phyloP scores from a whole-genome alignment of 2,797 vertebrate genomes.

The Eutrigla gurnardus region DNA sequence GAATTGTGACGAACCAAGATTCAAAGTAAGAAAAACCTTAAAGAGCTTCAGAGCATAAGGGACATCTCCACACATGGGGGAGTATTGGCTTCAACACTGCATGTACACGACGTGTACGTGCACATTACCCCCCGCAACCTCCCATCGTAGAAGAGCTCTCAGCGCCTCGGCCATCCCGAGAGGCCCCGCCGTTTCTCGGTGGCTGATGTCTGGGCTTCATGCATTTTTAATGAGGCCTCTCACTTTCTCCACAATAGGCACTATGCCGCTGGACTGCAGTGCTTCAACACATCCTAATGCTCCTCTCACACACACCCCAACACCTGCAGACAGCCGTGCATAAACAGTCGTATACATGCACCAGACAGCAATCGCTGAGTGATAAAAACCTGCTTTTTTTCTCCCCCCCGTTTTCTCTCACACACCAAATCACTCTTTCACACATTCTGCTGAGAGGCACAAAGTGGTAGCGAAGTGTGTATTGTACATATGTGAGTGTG shows the following conservation, averaged over 20 bases:
- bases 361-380: constrained; percentile 14
- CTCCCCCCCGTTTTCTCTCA: constrained; percentile 11
- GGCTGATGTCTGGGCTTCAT: constrained; percentile 78
- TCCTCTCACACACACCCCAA: constrained; percentile 25
- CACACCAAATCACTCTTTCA: constrained; percentile 42
- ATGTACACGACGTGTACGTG: constrained; percentile 30
- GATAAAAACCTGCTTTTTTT: constrained; percentile 34
- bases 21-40: constrained; percentile 5
- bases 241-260: constrained; percentile 83
- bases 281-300: constrained; percentile 75
- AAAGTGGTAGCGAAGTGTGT: constrained; percentile 43
- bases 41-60: constrained; percentile 17
- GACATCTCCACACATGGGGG: constrained; percentile 4
- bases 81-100: constrained; percentile 12
- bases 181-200: constrained; percentile 70
- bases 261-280: constrained; percentile 80
- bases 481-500: constrained; percentile 1
- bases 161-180: constrained; percentile 62
- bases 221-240: constrained; percentile 90
- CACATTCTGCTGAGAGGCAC: constrained; percentile 45
- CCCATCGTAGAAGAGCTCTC: constrained; percentile 47
- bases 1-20: constrained; percentile 28
- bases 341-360: constrained; percentile 26
- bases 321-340: constrained; percentile 31
- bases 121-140: background rate